phyloP scores from a whole-genome alignment of 2,797 vertebrate species.

The Cheirogaleus major region DNA sequence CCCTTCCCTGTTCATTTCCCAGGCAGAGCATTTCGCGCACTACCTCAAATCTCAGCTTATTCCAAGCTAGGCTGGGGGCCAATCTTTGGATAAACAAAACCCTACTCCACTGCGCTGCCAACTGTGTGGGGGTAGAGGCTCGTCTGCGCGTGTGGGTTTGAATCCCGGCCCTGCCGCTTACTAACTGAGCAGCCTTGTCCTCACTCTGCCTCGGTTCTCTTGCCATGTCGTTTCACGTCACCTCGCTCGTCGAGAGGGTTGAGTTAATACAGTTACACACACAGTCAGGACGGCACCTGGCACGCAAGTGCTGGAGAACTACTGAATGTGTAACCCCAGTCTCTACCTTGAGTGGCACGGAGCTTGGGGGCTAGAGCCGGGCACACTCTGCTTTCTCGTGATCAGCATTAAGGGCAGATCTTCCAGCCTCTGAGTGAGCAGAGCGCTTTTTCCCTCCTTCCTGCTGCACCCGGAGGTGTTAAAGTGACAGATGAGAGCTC shows the following conservation, averaged over 20 bases:
- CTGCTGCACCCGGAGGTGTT: neutral
- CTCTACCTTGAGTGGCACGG: rapidly evolving
- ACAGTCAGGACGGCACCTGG: neutral
- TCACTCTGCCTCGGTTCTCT: neutral
- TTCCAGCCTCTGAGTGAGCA: neutral
- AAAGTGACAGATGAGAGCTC: neutral
- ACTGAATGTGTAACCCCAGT: rapidly evolving
- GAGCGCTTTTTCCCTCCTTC: neutral
- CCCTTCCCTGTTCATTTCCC: rapidly evolving
- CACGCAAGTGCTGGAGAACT: rapidly evolving
- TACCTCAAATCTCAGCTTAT: neutral
- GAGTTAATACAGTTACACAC: too few relatives aligned
- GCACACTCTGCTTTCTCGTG: rapidly evolving
- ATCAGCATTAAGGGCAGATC: neutral
- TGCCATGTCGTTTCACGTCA: too few relatives aligned
- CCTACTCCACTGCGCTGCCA: rapidly evolving
- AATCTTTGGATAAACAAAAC: neutral
- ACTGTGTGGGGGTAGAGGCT: rapidly evolving
- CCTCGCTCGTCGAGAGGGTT: neutral
- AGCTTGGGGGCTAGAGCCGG: rapidly evolving
- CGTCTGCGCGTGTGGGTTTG: neutral
- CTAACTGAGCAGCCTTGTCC: neutral
- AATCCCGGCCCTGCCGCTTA: neutral
- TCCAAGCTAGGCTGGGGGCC: neutral
- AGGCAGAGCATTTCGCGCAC: neutral